phyloP scores from a whole-genome alignment of 2,113 vertebrate genomes.

The Dipodomys merriami region DNA sequence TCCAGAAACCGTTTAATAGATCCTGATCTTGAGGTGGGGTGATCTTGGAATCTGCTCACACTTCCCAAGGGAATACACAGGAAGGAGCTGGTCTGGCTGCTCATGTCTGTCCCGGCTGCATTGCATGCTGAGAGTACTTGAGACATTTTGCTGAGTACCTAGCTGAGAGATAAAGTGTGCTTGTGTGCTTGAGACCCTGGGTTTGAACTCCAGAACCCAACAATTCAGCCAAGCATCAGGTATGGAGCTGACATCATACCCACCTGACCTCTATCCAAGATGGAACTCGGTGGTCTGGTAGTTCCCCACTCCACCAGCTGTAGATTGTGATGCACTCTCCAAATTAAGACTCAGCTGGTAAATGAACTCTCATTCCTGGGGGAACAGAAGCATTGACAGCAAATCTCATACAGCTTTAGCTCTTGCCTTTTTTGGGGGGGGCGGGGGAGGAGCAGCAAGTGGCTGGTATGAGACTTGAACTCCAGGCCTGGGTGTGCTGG shows the following conservation, averaged over 20 bases:
- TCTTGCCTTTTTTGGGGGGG: not conserved
- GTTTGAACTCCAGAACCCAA: not conserved
- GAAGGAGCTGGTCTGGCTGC: not conserved
- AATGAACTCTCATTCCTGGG: not conserved
- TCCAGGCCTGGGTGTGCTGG: too few species aligned
- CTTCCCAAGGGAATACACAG: not conserved
- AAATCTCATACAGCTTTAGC: not conserved
- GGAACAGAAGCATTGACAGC: not conserved
- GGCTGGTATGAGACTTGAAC: too few species aligned
- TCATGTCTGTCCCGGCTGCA: not conserved
- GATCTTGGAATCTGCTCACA: constrained; percentile 11
- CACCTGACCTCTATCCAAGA: not conserved
- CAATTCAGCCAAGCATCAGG: not conserved
- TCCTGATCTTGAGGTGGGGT: not conserved
- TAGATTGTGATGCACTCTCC: not conserved
- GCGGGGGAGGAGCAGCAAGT: too few species aligned
- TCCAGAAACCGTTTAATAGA: not conserved
- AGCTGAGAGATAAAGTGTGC: too few species aligned
- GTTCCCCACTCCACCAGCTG: not conserved
- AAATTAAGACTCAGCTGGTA: not conserved
- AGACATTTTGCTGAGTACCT: not conserved
- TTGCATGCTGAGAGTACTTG: not conserved
- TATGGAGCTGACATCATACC: not conserved
- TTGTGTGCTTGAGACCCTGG: not conserved
- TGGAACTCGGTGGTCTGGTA: not conserved